Base-by-base conservation (phyloP, 1,140 invertebrate species). In the Danaus plexippus region DNA sequence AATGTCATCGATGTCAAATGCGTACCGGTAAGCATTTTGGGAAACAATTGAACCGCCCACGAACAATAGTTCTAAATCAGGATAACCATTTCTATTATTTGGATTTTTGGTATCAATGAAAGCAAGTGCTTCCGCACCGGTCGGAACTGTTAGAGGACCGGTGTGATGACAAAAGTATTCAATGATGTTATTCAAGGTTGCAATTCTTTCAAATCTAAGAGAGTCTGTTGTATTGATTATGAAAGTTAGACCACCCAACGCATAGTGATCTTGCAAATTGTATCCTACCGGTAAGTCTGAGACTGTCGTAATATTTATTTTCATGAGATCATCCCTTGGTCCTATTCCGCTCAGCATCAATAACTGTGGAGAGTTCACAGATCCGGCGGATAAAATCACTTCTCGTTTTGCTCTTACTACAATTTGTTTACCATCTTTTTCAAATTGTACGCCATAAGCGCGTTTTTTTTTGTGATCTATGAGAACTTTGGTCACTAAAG, bases 311-410 rank as follows among this genome's bases (percentile, higher is more conserved):
- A 65, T 59, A 50, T 65, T 65, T 53, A 59, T 62, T 13, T 56
- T 45, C 15, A 43, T 62, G n/a, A 65, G 50, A 50, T 65, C 59
- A 10, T 56, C 54, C 32, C 22, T 62, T 13, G 63, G 93, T 9
- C 94, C 94, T 41, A 95, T 85, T 1, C 94, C 94, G 11, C 92
- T 93, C 0, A 95, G 69, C 92, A 95, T 94, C 3, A 95, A 77
- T 4, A 95, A 59, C 66, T 94, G 92, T 1, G 93, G 91, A 0
- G 91, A 92, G 52, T 92, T 92, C 0, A 94, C 91, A 0, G 92
- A 88, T 3, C 93, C 93, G 1, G 90, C 92, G 9, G 90, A 90
- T 1, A 94, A 22, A 41, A 95, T 92, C 0, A 94, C 90, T 87
- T 95, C 93, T 2, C 59, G 49, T 45, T 18, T 53, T 43, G 57